phyloP scores from a whole-genome alignment of 2,888 invertebrate genomes.

The Leucophenga maculata region DNA sequence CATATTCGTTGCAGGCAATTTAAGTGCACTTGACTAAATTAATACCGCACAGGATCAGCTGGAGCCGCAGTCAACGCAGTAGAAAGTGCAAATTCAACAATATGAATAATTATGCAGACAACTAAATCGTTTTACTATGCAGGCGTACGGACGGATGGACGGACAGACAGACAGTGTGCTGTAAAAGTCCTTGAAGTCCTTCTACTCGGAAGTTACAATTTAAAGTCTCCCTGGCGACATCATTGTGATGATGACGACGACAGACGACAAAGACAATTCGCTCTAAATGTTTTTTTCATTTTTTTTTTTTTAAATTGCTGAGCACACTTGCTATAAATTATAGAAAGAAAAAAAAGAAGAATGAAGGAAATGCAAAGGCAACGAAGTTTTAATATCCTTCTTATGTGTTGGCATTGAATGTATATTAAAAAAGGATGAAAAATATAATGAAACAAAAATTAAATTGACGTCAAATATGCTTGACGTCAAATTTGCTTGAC shows the following conservation, averaged over 20 bases:
- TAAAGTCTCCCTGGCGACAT: background rate
- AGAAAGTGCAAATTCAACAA: conserved; percentile 40
- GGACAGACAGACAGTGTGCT: background rate
- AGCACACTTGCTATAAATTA: no score
- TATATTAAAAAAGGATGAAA: no score
- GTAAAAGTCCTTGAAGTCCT: background rate
- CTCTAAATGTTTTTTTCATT: background rate
- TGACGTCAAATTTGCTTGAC: no score
- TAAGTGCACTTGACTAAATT: conserved; percentile 65
- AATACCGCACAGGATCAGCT: conserved; percentile 56
- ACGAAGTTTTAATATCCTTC: no score
- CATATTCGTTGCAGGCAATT: conserved; percentile 51
- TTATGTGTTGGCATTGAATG: no score
- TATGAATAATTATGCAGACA: conserved; percentile 60
- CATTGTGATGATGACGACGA: background rate
- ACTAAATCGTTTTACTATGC: background rate
- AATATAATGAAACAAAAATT: no score
- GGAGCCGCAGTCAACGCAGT: conserved; percentile 40
- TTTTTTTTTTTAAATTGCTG: no score
- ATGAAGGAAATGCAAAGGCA: no score
- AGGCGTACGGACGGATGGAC: background rate
- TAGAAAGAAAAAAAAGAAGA: no score
- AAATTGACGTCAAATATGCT: no score
- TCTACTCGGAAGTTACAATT: background rate
- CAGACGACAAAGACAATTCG: background rate